These are phyloP conservation scores for Climacteris rufus DNA, from an alignment of 2,113 vertebrate species.

Conservation along the genomic window DNA sequence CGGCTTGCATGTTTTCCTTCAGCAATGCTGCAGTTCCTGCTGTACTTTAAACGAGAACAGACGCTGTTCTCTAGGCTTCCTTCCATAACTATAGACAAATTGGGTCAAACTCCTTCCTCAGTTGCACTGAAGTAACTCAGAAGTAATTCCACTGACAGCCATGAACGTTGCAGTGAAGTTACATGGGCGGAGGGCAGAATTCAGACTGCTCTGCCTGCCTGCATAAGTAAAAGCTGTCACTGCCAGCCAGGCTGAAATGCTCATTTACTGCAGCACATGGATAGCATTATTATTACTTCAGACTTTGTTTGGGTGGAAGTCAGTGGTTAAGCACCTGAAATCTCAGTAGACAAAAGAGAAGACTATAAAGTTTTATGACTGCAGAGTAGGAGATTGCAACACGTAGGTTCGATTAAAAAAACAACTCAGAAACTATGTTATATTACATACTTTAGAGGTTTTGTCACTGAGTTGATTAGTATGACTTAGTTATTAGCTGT, in stretches of 20 bases:
- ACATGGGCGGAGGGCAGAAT: background rate
- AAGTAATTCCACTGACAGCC: background rate
- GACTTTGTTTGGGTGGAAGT: slow-evolving; percentile 54
- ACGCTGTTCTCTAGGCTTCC: background rate
- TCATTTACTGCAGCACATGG: slow-evolving; percentile 65
- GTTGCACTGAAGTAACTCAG: background rate
- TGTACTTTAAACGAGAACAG: slow-evolving; percentile 3
- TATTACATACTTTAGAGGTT: slow-evolving; percentile 55
- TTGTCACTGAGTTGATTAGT: slow-evolving; percentile 57
- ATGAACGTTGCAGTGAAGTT: background rate
- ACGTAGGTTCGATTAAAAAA: slow-evolving; percentile 51
- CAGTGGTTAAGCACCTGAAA: slow-evolving; percentile 69
- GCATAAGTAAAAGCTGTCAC: background rate
- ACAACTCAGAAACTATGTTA: slow-evolving; percentile 45
- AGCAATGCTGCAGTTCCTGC: background rate
- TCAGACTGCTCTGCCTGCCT: background rate
- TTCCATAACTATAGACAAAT: background rate
- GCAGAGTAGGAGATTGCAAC: slow-evolving; percentile 56
- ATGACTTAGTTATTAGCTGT: slow-evolving; percentile 66
- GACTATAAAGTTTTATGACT: slow-evolving; percentile 67
- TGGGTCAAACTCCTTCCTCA: background rate
- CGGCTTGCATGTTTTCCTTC: slow-evolving; percentile 35
- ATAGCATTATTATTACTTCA: slow-evolving; percentile 55
- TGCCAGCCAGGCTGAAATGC: background rate
- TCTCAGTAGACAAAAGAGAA: slow-evolving; percentile 68